These are phyloP conservation scores for Cancer borealis DNA, from an alignment of 2,888 invertebrate species.

Conservation along the genomic window DNA sequence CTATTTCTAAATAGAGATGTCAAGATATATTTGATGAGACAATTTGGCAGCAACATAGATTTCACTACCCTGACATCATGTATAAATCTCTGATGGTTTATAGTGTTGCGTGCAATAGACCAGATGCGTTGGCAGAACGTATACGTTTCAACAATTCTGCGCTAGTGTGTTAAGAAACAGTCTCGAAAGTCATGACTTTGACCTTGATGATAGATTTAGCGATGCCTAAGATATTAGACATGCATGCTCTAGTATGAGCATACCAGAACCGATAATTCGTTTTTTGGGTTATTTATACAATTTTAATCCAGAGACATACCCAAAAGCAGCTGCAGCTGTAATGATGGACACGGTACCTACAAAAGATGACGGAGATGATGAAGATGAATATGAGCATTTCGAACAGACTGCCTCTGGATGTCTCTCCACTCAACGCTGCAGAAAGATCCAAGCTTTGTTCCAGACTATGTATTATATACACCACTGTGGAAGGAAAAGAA, in stretches of 20 bases:
- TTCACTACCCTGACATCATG: background rate
- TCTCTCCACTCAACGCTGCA: background rate
- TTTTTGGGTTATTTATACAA: background rate
- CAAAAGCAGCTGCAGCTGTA: background rate
- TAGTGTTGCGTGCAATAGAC: background rate
- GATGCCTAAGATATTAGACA: background rate
- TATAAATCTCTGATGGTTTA: background rate
- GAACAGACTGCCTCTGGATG: background rate
- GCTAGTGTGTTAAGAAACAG: background rate
- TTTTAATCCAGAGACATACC: background rate
- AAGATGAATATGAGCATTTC: background rate
- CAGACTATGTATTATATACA: conserved; percentile 40
- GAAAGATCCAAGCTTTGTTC: conserved; percentile 43
- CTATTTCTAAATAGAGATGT: background rate
- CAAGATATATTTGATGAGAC: background rate
- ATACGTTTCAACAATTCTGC: background rate
- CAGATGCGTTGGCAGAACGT: background rate
- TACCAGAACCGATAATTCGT: background rate
- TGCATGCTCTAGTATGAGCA: background rate
- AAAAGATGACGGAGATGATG: background rate
- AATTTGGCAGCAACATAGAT: background rate
- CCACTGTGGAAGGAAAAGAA: conserved; percentile 30
- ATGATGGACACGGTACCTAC: background rate
- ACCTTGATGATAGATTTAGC: background rate
- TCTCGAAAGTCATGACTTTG: background rate